A percentile compares a stretch with the other conserved stretches of the same genome.
Evolutionary conservation across 1,140 invertebrate genomes (phyloP).

Genomic region (Meloidogyne hapla): DNA sequence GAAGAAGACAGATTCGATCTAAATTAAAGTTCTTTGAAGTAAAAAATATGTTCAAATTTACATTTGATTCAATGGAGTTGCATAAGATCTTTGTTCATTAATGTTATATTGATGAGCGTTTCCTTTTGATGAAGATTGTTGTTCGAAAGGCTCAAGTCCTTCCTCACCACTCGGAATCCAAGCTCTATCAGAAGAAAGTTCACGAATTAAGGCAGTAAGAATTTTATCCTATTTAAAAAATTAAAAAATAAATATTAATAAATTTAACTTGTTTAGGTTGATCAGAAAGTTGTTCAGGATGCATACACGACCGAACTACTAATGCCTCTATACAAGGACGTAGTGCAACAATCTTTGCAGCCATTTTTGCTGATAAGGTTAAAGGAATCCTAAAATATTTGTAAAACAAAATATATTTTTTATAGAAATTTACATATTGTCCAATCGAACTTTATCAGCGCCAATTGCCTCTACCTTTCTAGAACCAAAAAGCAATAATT

Average conservation of each 20-base stretch:
- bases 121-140: neutral
- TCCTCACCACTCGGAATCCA: slow-evolving; percentile 35
- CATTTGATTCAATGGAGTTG: slow-evolving; percentile 8
- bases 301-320: slow-evolving; percentile 75
- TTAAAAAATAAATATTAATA: neutral
- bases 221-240: slow-evolving; percentile 22
- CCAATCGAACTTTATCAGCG: slow-evolving; percentile 72
- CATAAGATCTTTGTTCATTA: neutral
- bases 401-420: slow-evolving; percentile 11
- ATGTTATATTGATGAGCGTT: neutral
- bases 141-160: slow-evolving; percentile 16
- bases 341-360: slow-evolving; percentile 79
- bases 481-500: slow-evolving; percentile 84
- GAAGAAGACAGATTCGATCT: neutral
- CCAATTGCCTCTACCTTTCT: slow-evolving; percentile 76
- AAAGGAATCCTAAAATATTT: slow-evolving; percentile 75
- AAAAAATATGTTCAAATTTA: neutral
- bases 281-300: slow-evolving; percentile 71
- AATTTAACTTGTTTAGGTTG: slow-evolving; percentile 9
- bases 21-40: neutral
- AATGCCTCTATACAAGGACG: slow-evolving; percentile 82
- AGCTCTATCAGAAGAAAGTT: slow-evolving; percentile 29
- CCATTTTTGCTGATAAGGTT: slow-evolving; percentile 76
- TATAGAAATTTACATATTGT: slow-evolving; percentile 73
- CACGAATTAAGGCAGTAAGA: slow-evolving; percentile 19